Conservation (phyloP, 2,888 invertebrate genomes). For the Alentia gelatinosa region DNA sequence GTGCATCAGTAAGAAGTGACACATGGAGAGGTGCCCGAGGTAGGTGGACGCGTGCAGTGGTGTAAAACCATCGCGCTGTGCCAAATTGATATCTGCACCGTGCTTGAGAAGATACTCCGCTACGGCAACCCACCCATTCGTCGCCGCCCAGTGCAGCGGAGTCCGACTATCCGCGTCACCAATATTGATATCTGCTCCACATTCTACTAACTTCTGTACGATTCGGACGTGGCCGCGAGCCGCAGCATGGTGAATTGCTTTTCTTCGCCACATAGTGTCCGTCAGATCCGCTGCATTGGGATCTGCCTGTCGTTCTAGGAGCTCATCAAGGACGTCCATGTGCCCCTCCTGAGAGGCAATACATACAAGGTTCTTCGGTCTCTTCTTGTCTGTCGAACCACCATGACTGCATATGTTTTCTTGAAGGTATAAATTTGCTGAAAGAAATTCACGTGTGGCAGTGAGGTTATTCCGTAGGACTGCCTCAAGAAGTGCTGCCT, state of each 20-base stretch:
- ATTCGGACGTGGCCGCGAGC: constrained; percentile 70
- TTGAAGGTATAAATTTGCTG: neutral
- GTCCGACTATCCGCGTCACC: constrained; percentile 72
- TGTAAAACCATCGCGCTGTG: constrained; percentile 75
- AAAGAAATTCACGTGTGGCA: neutral
- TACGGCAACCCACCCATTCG: constrained; percentile 68
- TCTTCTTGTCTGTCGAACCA: neutral
- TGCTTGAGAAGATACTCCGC: constrained; percentile 68
- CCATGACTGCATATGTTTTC: neutral
- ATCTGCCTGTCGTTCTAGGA: constrained; percentile 63
- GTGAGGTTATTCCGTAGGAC: neutral
- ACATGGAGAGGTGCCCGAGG: constrained; percentile 71
- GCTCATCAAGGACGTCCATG: constrained; percentile 39
- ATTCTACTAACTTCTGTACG: constrained; percentile 67
- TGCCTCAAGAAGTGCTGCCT: neutral
- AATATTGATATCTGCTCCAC: constrained; percentile 71
- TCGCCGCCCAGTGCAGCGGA: constrained; percentile 74
- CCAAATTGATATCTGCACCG: constrained; percentile 71
- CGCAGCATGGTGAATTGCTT: constrained; percentile 74
- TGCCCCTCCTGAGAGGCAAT: constrained; percentile 57
- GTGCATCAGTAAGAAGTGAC: constrained; percentile 67
- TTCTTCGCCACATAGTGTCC: constrained; percentile 71
- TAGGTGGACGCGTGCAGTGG: constrained; percentile 75
- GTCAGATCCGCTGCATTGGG: constrained; percentile 66
- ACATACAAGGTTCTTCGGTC: constrained; percentile 48